phyloP scores from a whole-genome alignment of 1,140 invertebrate genomes.

The Ips nitidus region DNA sequence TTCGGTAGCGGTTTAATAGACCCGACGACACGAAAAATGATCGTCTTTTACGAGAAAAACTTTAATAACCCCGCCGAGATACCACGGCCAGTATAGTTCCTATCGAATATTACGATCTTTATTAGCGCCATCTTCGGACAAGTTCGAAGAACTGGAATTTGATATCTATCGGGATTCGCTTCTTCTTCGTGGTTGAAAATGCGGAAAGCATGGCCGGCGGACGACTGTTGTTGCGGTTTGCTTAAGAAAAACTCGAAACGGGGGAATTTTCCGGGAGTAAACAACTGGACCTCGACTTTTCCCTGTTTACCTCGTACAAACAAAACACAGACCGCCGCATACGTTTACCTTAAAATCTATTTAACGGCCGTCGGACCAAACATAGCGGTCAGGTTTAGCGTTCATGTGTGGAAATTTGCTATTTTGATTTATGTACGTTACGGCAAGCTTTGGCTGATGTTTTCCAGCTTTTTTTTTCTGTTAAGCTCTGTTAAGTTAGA shows the following conservation, averaged over 20 bases:
- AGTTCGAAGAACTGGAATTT: constrained; percentile 16
- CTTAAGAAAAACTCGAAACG: constrained; percentile 18
- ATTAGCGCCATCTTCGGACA: constrained; percentile 6
- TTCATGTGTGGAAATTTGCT: constrained; percentile 1
- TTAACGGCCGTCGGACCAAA: constrained; percentile 16
- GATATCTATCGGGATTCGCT: background rate
- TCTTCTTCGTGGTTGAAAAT: too few species aligned
- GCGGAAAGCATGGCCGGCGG: too few species aligned
- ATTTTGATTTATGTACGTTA: constrained; percentile 32
- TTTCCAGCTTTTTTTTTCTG: background rate
- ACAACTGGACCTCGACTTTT: constrained; percentile 17
- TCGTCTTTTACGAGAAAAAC: constrained; percentile 21
- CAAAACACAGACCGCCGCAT: constrained; percentile 15
- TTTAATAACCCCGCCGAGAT: constrained; percentile 18
- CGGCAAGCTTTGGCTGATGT: background rate
- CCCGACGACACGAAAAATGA: constrained; percentile 12
- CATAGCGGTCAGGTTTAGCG: constrained; percentile 8
- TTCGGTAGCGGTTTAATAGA: constrained; percentile 11
- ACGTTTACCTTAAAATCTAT: constrained; percentile 21
- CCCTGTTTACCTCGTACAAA: constrained; percentile 8
- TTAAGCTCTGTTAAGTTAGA: background rate
- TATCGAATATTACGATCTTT: constrained; percentile 20
- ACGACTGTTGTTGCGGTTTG: background rate
- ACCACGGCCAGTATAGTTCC: background rate
- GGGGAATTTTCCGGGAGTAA: constrained; percentile 12